phyloP scores from a whole-genome alignment of 2,113 vertebrate genomes.

The Leptobrachium leishanense region DNA sequence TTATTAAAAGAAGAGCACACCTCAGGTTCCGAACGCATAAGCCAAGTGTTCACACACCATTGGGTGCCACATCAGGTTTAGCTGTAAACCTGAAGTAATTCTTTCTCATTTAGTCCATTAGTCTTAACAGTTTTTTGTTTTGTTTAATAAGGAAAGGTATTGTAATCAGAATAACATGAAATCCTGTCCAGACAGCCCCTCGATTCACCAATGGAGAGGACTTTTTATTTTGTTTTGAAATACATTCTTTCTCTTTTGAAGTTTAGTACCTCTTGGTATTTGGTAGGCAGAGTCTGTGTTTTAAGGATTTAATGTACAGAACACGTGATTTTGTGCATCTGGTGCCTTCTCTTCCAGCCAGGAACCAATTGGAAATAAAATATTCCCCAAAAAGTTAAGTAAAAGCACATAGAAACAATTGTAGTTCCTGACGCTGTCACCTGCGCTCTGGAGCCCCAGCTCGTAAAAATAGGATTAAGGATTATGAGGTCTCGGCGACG shows the following conservation, averaged over 20 bases:
- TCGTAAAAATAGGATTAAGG: constrained; percentile 42
- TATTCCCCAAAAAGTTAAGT: background rate
- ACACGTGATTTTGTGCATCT: background rate
- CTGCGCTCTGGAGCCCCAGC: constrained; percentile 13
- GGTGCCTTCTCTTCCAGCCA: constrained; percentile 9
- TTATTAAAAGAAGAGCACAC: background rate
- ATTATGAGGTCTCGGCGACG: constrained; percentile 33
- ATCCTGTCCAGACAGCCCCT: background rate
- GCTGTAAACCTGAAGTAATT: background rate
- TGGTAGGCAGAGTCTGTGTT: background rate
- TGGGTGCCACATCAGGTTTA: background rate
- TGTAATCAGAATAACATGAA: background rate
- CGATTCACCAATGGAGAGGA: background rate
- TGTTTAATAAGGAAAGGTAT: background rate
- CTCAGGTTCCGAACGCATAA: background rate
- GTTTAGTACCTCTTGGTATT: background rate
- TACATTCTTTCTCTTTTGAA: background rate
- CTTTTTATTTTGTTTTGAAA: background rate
- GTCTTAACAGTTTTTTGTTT: background rate
- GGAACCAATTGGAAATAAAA: background rate
- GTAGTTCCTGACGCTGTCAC: constrained; percentile 28
- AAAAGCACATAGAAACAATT: constrained; percentile 25
- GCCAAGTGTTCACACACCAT: background rate
- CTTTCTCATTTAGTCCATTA: background rate
- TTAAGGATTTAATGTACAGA: background rate